Conservation (phyloP, 1,140 invertebrate genomes). For the Leptinotarsa lineolata region DNA sequence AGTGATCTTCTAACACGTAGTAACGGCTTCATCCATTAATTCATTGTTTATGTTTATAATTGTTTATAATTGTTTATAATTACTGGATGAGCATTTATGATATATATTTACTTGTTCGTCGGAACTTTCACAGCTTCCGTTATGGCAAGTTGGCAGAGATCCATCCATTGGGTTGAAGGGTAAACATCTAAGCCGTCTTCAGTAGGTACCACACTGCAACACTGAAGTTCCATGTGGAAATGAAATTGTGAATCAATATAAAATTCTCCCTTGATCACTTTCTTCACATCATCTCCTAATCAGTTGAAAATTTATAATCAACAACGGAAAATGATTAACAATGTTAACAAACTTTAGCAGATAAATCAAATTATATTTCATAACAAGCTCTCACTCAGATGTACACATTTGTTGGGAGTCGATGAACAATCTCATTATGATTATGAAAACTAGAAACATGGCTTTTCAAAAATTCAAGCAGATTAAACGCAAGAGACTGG, state of each 20-base stretch:
- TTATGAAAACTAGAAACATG: too few species aligned
- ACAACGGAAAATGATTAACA: not conserved
- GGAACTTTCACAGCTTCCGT: slow-evolving; percentile 62
- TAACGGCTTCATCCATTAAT: too few species aligned
- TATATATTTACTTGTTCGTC: slow-evolving; percentile 53
- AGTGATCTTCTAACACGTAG: too few species aligned
- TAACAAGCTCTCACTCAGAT: too few species aligned
- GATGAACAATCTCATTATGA: too few species aligned
- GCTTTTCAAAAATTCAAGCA: too few species aligned
- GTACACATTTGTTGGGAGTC: too few species aligned
- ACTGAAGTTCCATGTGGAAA: slow-evolving; percentile 68
- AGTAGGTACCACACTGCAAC: slow-evolving; percentile 64
- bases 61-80: too few species aligned
- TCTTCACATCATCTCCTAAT: slow-evolving; percentile 39
- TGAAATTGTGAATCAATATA: slow-evolving; percentile 61
- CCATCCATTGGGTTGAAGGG: slow-evolving; percentile 68
- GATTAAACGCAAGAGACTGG: too few species aligned
- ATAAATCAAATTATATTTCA: too few species aligned
- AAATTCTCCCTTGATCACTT: slow-evolving; percentile 58
- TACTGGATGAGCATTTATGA: not conserved
- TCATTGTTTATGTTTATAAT: too few species aligned
- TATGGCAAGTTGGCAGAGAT: slow-evolving; percentile 65
- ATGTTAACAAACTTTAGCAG: too few species aligned
- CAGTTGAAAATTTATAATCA: not conserved
- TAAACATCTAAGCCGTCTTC: slow-evolving; percentile 69